A percentile compares a stretch with the other conserved stretches of the same genome.
Conservation (phyloP, 92 coral and sea anemone species). For the Siderastrea radians region DNA sequence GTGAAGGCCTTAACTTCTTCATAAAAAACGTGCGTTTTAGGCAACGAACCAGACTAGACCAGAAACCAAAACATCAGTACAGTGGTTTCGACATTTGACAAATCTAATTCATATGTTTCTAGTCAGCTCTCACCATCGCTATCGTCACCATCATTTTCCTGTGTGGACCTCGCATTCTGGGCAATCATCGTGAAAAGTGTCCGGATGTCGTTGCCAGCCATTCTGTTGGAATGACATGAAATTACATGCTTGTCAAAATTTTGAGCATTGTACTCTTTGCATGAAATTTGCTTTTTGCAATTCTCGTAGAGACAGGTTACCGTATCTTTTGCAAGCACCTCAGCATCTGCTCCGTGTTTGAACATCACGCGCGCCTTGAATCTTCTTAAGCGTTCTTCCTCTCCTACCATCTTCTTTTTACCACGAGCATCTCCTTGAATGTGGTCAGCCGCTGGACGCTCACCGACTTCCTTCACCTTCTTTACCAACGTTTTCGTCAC, state of each 20-base stretch:
- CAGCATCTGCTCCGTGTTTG: no score
- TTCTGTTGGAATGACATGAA: no score
- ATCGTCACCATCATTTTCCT: slow-evolving; percentile 43
- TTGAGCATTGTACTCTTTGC: slow-evolving; percentile 20
- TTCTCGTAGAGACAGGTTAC: slow-evolving; percentile 37
- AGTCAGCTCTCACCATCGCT: slow-evolving; percentile 41
- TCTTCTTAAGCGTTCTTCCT: slow-evolving; percentile 38
- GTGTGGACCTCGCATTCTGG: slow-evolving; percentile 30
- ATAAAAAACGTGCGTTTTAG: slow-evolving; percentile 39
- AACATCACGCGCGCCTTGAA: background rate
- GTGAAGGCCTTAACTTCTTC: slow-evolving; percentile 40
- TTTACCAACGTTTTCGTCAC: slow-evolving; percentile 42
- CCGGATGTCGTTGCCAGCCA: no score
- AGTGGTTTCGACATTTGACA: slow-evolving; percentile 46
- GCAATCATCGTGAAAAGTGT: background rate
- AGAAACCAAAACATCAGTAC: background rate
- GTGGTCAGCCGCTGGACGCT: slow-evolving; percentile 33
- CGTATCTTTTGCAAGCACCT: background rate
- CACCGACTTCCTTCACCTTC: slow-evolving; percentile 43
- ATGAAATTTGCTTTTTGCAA: slow-evolving; percentile 38
- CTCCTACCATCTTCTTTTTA: slow-evolving; percentile 28
- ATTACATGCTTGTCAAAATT: no score
- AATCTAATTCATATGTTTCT: slow-evolving; percentile 40
- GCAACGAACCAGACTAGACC: slow-evolving; percentile 29
- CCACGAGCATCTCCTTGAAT: slow-evolving; percentile 45